These are phyloP conservation scores for Canis aureus DNA, from an alignment of 2,113 vertebrate genomes.

Conservation along the genomic window DNA sequence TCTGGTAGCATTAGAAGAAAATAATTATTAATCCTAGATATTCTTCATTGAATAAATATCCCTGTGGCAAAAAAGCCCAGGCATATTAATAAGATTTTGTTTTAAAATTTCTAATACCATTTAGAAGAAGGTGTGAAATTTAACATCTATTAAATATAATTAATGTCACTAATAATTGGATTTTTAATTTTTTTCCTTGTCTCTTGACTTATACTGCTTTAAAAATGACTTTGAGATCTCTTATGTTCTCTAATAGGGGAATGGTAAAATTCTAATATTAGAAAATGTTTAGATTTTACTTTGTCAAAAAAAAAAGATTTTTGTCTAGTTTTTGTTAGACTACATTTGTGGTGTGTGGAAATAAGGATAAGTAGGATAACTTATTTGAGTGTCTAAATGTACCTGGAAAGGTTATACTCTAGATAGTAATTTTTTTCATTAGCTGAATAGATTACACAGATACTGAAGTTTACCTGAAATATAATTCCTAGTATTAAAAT, in stretches of 20 bases:
- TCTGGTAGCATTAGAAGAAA: not conserved
- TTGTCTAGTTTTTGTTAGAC: not conserved
- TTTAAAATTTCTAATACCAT: not conserved
- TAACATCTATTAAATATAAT: not conserved
- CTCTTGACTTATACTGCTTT: not conserved
- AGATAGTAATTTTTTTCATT: not conserved
- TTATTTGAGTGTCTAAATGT: not conserved
- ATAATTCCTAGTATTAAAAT: conserved; percentile 26
- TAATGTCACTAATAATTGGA: not conserved
- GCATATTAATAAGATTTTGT: not conserved
- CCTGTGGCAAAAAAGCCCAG: not conserved
- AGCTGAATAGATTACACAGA: not conserved
- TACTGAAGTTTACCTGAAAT: conserved; percentile 41
- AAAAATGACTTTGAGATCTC: not conserved
- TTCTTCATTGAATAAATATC: not conserved
- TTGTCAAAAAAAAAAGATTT: not conserved
- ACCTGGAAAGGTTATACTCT: conserved; percentile 12
- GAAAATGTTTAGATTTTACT: conserved; percentile 4
- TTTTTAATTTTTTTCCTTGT: not conserved
- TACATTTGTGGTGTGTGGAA: not conserved
- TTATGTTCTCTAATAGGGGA: not conserved
- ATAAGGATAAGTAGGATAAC: not conserved
- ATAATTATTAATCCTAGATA: not conserved
- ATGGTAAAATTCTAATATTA: not conserved
- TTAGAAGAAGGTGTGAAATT: conserved; percentile 29